Evolutionary conservation across 2,888 invertebrate genomes (phyloP), one percentile per base, ranked within the genome.

Genomic region (Hypselothyrea guttata): DNA sequence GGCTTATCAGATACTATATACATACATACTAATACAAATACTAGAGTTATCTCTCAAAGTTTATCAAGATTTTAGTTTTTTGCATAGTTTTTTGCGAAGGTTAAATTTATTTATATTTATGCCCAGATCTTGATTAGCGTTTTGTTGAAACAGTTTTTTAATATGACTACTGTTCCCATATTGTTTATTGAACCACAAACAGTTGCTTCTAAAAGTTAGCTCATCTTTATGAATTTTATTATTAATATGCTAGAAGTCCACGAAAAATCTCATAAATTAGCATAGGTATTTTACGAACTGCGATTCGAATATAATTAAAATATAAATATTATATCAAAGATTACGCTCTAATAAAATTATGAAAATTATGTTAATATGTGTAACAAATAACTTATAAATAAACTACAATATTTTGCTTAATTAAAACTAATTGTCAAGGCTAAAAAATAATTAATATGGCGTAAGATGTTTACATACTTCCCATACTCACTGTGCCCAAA

Each of bases 51-150:
- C 37, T 60, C 27, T 31, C 22, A 7, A 9, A 40, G 34, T 40
- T 52, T 71, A 66, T 44, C 45, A 61, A 59, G 58, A 58, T 66
- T 27, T 41, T 49, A 34, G 27, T 28, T 34, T 58, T 68, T 54
- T 62, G 67, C 67, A 68, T 57, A 53, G 30, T 30, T 44, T 42
- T 40, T 37, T 45, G 40, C 15, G 28, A 18, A 69, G 58, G 63
- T 47, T 49, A 37, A 57, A 40, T 41, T 56, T 34, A 55, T 62
- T 62, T 59, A 59, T 64, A n/a, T n/a, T n/a, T n/a, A 49, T 55
- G 70, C 48, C 45, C 48, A 59, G 41, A 58, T 59, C 15, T 45
- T 33, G 49, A 16, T 52, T 49, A 58, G 37, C 44, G 48, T 47
- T 54, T 58, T 31, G 41, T 41, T 11, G 42, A 12, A 46, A 27